These are phyloP conservation scores for Brachionus sp. DNA, from an alignment of 1,140 invertebrate species.

Conservation along the genomic window DNA sequence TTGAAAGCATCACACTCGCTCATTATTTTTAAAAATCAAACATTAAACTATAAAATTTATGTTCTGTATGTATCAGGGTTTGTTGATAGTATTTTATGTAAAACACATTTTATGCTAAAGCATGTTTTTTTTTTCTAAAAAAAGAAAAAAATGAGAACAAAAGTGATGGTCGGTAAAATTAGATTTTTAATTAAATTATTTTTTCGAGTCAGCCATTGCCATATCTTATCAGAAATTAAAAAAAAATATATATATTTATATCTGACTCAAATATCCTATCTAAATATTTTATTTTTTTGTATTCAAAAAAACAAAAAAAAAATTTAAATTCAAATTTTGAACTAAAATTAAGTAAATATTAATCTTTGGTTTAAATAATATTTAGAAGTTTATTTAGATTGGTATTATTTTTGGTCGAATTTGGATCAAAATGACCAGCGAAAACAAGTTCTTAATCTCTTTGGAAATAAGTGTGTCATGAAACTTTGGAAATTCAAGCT, in stretches of 20 bases:
- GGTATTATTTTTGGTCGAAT: not conserved
- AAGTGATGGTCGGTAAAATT: not conserved
- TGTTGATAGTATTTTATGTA: conserved; percentile 5
- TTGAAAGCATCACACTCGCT: conserved; percentile 29
- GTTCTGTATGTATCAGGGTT: not conserved
- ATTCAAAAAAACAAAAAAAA: not conserved
- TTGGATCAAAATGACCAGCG: not conserved
- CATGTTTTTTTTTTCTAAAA: not conserved
- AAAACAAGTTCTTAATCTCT: not conserved
- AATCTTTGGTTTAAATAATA: not conserved
- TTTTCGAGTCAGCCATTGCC: not conserved
- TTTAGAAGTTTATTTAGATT: not conserved
- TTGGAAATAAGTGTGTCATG: not conserved
- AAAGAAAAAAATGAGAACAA: not conserved
- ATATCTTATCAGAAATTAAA: not conserved
- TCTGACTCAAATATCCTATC: not conserved
- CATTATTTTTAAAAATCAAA: not conserved
- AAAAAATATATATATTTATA: not conserved
- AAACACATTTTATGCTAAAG: not conserved
- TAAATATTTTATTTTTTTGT: not conserved
- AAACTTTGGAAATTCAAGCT: not conserved
- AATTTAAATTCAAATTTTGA: not conserved
- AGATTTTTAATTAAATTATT: not conserved
- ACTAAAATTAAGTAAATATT: not conserved
- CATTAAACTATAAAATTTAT: not conserved